phyloP scores from a whole-genome alignment of 2,888 invertebrate genomes.

The Xanthorhoe designata region DNA sequence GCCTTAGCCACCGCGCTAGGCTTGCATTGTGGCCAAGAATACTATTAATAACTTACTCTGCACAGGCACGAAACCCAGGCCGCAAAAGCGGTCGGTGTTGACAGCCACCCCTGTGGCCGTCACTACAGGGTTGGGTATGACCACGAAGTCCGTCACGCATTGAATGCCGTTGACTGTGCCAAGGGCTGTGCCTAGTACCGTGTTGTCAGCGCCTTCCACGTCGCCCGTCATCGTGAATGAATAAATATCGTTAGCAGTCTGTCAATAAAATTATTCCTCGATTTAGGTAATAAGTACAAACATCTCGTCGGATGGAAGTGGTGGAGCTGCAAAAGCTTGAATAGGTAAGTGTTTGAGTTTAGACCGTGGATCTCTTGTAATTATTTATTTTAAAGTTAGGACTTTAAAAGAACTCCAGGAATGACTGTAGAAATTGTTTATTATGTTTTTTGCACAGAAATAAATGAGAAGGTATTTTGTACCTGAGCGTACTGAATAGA shows the following conservation, averaged over 20 bases:
- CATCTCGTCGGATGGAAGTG: too few relatives aligned
- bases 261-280: conserved; percentile 8
- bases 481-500: conserved; percentile 88
- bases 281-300: too few relatives aligned
- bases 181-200: conserved; percentile 84
- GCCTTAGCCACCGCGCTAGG: too few relatives aligned
- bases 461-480: too few relatives aligned
- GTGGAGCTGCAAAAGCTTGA: background rate
- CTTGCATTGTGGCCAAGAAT: too few relatives aligned
- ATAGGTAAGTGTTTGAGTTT: background rate
- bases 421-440: too few relatives aligned
- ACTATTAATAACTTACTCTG: conserved; percentile 79
- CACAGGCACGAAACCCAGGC: conserved; percentile 88
- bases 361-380: too few relatives aligned
- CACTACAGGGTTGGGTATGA: conserved; percentile 88
- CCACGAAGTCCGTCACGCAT: conserved; percentile 90
- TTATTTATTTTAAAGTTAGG: too few relatives aligned
- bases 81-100: conserved; percentile 90
- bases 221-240: conserved; percentile 91
- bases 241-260: conserved; percentile 76
- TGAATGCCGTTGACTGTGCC: conserved; percentile 84
- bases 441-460: too few relatives aligned
- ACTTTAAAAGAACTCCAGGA: too few relatives aligned
- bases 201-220: conserved; percentile 87
- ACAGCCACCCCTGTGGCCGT: conserved; percentile 69